Evolutionary conservation across 2,888 invertebrate genomes (phyloP).

Genomic region (Drosophila ezoana): DNA sequence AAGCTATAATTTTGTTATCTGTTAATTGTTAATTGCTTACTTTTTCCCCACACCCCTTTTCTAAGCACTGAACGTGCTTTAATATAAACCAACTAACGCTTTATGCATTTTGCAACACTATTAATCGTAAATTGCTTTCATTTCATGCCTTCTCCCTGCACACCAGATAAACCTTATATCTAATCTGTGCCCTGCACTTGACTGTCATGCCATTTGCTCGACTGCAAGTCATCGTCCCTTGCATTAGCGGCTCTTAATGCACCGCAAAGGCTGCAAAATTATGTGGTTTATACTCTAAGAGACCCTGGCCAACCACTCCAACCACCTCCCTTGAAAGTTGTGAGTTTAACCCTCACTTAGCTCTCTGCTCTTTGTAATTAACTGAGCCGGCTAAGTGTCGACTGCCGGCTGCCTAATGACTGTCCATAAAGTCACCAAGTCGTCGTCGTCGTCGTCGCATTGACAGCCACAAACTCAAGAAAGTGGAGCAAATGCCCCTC

Average conservation of each 20-base stretch:
- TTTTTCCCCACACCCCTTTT: too few species aligned
- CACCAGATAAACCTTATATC: background rate
- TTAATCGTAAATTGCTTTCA: slow-evolving; percentile 1
- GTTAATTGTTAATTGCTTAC: too few species aligned
- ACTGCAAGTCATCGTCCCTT: slow-evolving; percentile 25
- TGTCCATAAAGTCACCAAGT: slow-evolving; percentile 75
- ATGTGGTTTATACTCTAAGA: slow-evolving; percentile 47
- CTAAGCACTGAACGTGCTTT: too few species aligned
- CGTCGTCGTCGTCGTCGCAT: slow-evolving; percentile 47
- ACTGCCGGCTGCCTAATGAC: slow-evolving; percentile 78
- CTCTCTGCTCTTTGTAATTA: slow-evolving; percentile 65
- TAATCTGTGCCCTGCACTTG: slow-evolving; percentile 40
- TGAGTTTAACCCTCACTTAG: slow-evolving; percentile 33
- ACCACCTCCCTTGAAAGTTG: background rate
- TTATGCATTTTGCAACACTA: slow-evolving; percentile 7
- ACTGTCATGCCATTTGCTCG: slow-evolving; percentile 18
- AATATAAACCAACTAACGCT: too few species aligned
- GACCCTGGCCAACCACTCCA: background rate
- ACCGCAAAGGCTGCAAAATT: slow-evolving; percentile 70
- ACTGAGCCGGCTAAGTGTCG: slow-evolving; percentile 72
- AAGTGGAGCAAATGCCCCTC: slow-evolving; percentile 60
- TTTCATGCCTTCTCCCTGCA: background rate
- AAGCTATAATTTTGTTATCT: too few species aligned
- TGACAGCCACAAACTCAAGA: slow-evolving; percentile 67
- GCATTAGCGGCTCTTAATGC: slow-evolving; percentile 55